A percentile compares a stretch with the other conserved stretches of the same genome.
phyloP scores from a whole-genome alignment of 2,888 invertebrate genomes.

The Agrypnus murinus region DNA sequence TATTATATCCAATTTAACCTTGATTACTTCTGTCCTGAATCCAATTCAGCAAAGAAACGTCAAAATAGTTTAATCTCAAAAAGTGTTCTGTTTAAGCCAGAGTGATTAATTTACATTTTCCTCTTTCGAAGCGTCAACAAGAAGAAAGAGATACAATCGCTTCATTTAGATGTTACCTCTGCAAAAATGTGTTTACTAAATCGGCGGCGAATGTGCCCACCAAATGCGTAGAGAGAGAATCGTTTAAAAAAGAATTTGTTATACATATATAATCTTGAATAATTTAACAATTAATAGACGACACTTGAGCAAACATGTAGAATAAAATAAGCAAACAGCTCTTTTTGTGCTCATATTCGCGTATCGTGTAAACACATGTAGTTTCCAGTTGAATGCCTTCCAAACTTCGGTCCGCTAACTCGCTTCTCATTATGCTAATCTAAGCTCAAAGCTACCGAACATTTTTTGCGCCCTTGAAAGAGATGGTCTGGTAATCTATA shows the following conservation, averaged over 20 bases:
- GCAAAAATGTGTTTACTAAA: no score
- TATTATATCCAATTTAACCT: no score
- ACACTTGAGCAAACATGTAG: constrained; percentile 32
- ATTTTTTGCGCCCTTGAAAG: constrained; percentile 39
- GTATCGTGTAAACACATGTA: constrained; percentile 57
- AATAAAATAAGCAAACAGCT: constrained; percentile 50
- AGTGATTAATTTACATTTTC: no score
- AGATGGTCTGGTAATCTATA: constrained; percentile 34
- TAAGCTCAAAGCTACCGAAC: constrained; percentile 52
- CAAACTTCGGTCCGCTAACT: constrained; percentile 52
- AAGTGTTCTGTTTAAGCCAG: no score
- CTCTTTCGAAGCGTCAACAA: no score
- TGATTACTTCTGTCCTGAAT: no score
- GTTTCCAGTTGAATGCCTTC: constrained; percentile 54
- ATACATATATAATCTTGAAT: constrained; percentile 12
- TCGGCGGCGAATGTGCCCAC: no score
- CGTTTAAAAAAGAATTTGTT: constrained; percentile 12
- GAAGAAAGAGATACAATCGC: no score
- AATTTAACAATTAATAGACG: constrained; percentile 40
- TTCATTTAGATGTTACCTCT: no score
- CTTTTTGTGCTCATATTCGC: constrained; percentile 56
- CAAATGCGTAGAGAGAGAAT: background rate
- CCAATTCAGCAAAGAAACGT: no score
- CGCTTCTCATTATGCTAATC: constrained; percentile 54
- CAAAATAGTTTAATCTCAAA: no score